Conservation (phyloP, 2,113 vertebrate species). For the Rhea pennata region DNA sequence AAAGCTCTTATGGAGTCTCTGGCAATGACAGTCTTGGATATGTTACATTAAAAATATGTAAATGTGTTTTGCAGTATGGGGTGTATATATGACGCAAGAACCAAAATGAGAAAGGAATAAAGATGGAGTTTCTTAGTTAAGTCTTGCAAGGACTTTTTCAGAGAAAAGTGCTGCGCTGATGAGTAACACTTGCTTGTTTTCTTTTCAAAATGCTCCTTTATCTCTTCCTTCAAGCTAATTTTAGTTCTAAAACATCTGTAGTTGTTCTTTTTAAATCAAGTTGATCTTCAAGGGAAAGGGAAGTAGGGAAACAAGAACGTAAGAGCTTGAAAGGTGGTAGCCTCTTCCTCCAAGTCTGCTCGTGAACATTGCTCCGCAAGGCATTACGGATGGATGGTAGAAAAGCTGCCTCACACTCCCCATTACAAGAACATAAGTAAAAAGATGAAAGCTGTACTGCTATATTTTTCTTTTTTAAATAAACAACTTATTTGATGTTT, state of each 20-base stretch:
- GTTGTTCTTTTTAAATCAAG: constrained; percentile 25
- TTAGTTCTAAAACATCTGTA: background rate
- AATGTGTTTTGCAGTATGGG: background rate
- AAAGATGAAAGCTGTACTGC: background rate
- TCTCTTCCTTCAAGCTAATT: background rate
- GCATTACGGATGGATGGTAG: background rate
- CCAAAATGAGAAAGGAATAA: background rate
- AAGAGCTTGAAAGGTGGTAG: background rate
- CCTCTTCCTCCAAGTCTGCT: background rate
- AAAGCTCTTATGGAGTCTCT: background rate
- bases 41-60: background rate
- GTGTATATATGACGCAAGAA: background rate
- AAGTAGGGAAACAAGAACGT: background rate
- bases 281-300: background rate
- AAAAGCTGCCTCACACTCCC: background rate
- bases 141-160: background rate
- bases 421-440: background rate
- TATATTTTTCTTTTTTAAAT: too few relatives aligned
- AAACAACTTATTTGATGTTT: background rate
- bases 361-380: background rate
- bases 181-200: background rate
- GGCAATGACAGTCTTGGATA: background rate
- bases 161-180: background rate
- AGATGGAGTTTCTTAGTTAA: background rate
- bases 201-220: background rate